phyloP scores from a whole-genome alignment of 2,797 vertebrate species.

The Rhyacichthys aspro region DNA sequence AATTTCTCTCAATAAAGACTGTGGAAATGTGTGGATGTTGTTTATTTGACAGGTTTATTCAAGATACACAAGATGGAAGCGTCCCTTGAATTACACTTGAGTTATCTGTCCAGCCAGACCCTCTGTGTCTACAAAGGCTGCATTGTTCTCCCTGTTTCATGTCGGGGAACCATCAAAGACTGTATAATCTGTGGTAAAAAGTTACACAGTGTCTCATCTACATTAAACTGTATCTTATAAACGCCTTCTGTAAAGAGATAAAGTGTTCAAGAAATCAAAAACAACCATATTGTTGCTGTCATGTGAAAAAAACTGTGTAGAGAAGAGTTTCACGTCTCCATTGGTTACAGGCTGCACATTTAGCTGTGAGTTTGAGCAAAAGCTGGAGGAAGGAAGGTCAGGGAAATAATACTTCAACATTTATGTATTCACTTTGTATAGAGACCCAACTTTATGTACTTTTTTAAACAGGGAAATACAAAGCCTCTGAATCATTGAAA shows the following conservation, averaged over 20 bases:
- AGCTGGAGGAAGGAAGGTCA: too few species aligned
- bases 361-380: too few species aligned
- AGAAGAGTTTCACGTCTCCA: not conserved
- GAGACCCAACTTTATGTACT: too few species aligned
- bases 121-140: not conserved
- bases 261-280: not conserved
- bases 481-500: too few species aligned
- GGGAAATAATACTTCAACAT: too few species aligned
- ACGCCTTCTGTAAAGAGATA: not conserved
- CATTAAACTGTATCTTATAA: not conserved
- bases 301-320: not conserved
- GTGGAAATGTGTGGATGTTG: too few species aligned
- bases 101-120: not conserved
- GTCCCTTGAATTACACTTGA: too few species aligned
- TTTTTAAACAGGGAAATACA: too few species aligned
- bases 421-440: too few species aligned
- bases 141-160: not conserved
- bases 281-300: not conserved
- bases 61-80: too few species aligned
- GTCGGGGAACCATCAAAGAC: not conserved
- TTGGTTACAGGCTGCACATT: not conserved
- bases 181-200: not conserved
- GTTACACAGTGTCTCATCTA: not conserved
- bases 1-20: too few species aligned
- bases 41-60: too few species aligned